Evolutionary conservation across 2,888 invertebrate genomes (phyloP), one percentile per base, ranked within the genome.

Genomic region (Mythimna pallens): DNA sequence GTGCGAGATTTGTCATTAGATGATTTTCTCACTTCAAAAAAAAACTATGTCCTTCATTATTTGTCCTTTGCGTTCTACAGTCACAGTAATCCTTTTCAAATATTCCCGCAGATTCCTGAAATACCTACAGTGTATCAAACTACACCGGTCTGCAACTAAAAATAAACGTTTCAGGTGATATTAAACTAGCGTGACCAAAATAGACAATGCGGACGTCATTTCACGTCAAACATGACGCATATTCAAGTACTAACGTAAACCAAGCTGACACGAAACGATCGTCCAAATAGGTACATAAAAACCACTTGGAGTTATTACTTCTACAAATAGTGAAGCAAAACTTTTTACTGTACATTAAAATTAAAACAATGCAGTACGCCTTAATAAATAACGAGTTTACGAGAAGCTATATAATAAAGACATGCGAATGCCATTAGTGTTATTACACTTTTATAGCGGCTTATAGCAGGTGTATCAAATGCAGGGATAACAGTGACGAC

Each of bases 371-470:
- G 86, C 89, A 89, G 78, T 85, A 80, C 86, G 80, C 89, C 86
- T 89, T 89, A 88, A 93, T 93, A 93, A 93, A 94, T 94, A 91
- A 92, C 86, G 78, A 71, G 87, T 94, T 95, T 94, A 95, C 91
- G 92, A 93, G 91, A 90, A 81, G 89, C 87, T 89, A 89, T 93
- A 94, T 93, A 94, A 94, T 93, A 93, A 92, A 93, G 92, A 94
- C 95, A 95, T 92, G 94, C 91, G 90, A 95, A 94, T 86, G 89
- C 94, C 93, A 95, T 95, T 95, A 95, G 93, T 90, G 91, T 92
- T 95, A 95, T 95, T 94, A 94, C 91, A 91, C 83, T 93, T 94
- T 94, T 94, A 93, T 92, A 88, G 87, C 79, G 74, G 87, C 82
- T 90, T 89, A 91, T 90, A 87, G 87, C 91, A 92, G 91, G 91